Base-by-base conservation (phyloP, 2,888 invertebrate species). In the Pterobdella sp. region DNA sequence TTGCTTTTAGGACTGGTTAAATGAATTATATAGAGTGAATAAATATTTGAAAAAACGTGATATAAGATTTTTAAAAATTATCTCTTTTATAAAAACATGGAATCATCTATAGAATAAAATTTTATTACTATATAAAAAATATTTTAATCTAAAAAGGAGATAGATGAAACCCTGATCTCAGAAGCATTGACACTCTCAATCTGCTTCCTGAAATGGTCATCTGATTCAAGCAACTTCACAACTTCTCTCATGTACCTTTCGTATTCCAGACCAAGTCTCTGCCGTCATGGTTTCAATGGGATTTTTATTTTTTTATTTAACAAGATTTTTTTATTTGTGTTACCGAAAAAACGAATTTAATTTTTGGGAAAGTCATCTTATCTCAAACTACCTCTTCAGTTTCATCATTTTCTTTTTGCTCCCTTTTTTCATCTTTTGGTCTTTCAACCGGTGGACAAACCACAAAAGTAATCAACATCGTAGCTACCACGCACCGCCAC, bases 191-290 rank as follows among this genome's bases (percentile, higher is more conserved):
- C 78, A 26, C 78, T 78, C 74, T 83, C 82, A 42, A 84, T 76
- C 75, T 83, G 82, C 73, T 82, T 81, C 68, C 80, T 77, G 77
- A 84, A 84, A 0, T 74, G 78, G 31, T 80, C 79, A 85, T 96
- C 96, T 77, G 90, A 90, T 85, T 96, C 95, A 35, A 96, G 84
- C 0, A 91, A 89, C 80, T 90, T 89, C 0, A 95, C 92, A 0
- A 96, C 92, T 85, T 96, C 93, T 77, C 90, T 89, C 64, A 96
- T 84, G 82, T 96, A 96, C 64, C 91, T 86, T 77, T 92, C 90
- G 84, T 96, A 96, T 64, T 81, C 80, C 42, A 83, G 74, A 1
- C 81, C 81, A n/a, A 75, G 67, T 1, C 56, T 35, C 76, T 76
- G 73, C 7, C n/a, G n/a, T n/a, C n/a, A n/a, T n/a, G n/a, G n/a